Percentiles rank a stretch among this genome's conserved stretches.
Conservation (phyloP, 1,140 invertebrate species). For the Thalassaphorura encarpata region DNA sequence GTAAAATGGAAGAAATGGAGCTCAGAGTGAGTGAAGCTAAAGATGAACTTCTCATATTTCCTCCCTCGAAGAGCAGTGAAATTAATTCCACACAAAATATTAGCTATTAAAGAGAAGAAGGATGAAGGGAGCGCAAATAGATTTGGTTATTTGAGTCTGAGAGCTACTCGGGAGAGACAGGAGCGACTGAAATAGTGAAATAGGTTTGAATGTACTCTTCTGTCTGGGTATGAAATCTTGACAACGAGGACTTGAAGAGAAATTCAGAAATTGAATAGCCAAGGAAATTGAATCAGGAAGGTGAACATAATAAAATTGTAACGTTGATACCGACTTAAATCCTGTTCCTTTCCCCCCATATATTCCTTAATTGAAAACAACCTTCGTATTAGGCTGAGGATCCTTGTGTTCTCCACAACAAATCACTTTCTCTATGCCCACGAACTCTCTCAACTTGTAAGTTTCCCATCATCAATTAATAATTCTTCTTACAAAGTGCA, state of each 20-base stretch:
- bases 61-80: slow-evolving; percentile 22
- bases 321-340: slow-evolving; percentile 23
- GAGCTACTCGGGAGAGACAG: too few relatives aligned
- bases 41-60: slow-evolving; percentile 32
- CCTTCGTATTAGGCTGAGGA: too few relatives aligned
- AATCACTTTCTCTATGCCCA: too few relatives aligned
- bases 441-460: too few relatives aligned
- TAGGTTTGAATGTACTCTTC: too few relatives aligned
- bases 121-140: background rate
- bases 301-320: slow-evolving; percentile 24
- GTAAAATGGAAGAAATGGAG: background rate
- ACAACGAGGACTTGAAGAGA: too few relatives aligned
- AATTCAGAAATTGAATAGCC: slow-evolving; percentile 24
- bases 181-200: too few relatives aligned
- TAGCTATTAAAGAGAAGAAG: slow-evolving; percentile 23
- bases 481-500: too few relatives aligned
- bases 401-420: too few relatives aligned
- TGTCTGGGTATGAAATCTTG: too few relatives aligned
- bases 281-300: slow-evolving; percentile 28
- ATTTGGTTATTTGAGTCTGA: background rate
- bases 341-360: slow-evolving; percentile 14
- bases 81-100: slow-evolving; percentile 34
- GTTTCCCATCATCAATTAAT: too few relatives aligned
- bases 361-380: too few relatives aligned
- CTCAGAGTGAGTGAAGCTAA: background rate